Base-by-base conservation (phyloP, 2,797 vertebrate genomes). In the Macroramphosus scolopax region DNA sequence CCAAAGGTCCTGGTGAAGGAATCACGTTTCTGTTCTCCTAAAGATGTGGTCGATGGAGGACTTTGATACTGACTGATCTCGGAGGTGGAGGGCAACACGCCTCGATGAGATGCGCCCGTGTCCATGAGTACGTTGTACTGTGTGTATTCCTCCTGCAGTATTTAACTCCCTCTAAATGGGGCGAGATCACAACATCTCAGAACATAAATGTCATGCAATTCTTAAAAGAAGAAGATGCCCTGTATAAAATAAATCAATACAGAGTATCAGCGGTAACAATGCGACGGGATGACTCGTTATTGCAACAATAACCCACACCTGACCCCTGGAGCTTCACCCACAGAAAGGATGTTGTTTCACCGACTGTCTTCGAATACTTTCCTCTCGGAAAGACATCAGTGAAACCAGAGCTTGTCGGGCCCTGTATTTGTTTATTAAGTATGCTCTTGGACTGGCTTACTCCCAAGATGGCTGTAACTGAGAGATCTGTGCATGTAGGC, bases 391-490 rank as follows among this genome's bases (percentile, higher is more conserved):
- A 83, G 72, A 80, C 78, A 63, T 62, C 44, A 45, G 61, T 83
- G 87, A 84, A 87, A 89, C 85, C 65, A 68, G 82, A 89, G 78
- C 84, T 72, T 51, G 66, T 68, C 77, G 28, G 63, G 40, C 69
- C 42, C 67, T 64, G 75, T 82, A 77, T 88, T 85, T 88, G 86
- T 89, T 88, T 89, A 89, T 87, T 80, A 84, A 86, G 78, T 78
- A 83, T 53, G 80, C 81, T 84, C 78, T 68, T 54, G 77, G 76
- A 77, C 82, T 82, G 81, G 77, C 79, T 63, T 67, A 50, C 64
- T 88, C 87, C 84, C 86, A 84, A 61, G 80, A 86, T 79, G 78
- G 72, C 73, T 88, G 84, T 85, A 86, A 87, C 81, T 66, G 80
- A 83, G 82, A 85, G 77, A 85, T 83, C 82, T 78, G 75, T 85